Conservation (phyloP, 2,113 vertebrate genomes). For the Malurus alboscapulatus region DNA sequence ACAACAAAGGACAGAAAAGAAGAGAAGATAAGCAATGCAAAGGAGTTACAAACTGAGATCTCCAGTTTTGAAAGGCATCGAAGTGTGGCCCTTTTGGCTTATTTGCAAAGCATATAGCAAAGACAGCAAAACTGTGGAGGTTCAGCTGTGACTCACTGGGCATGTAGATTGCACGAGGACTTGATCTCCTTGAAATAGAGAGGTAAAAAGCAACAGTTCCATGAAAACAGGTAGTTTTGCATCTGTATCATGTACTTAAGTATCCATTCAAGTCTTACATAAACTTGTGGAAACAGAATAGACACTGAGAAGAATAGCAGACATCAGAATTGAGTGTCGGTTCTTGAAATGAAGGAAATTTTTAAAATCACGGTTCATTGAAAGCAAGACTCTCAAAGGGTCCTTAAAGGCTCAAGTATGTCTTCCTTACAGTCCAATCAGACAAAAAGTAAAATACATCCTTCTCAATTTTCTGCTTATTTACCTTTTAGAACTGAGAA, state of each 20-base stretch:
- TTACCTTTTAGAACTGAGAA: not conserved
- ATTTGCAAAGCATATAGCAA: not conserved
- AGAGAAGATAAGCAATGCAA: not conserved
- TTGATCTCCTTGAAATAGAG: not conserved
- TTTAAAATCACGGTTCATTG: not conserved
- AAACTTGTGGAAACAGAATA: not conserved
- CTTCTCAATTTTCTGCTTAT: not conserved
- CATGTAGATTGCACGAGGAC: not conserved
- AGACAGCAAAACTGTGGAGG: not conserved
- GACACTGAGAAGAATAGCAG: not conserved
- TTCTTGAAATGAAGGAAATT: not conserved
- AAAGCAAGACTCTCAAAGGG: not conserved
- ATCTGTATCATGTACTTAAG: not conserved
- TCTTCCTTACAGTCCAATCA: not conserved
- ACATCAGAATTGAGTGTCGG: not conserved
- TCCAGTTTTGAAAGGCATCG: not conserved
- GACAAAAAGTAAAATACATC: too few relatives aligned
- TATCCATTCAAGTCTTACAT: not conserved
- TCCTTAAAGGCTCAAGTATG: not conserved
- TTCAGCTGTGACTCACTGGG: not conserved
- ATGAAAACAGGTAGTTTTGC: not conserved
- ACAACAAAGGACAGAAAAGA: not conserved
- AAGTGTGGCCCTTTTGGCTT: not conserved
- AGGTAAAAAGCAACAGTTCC: not conserved
- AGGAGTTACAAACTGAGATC: not conserved